Evolutionary conservation across 2,888 invertebrate genomes (phyloP).

Genomic region (Perizoma affinitatum): DNA sequence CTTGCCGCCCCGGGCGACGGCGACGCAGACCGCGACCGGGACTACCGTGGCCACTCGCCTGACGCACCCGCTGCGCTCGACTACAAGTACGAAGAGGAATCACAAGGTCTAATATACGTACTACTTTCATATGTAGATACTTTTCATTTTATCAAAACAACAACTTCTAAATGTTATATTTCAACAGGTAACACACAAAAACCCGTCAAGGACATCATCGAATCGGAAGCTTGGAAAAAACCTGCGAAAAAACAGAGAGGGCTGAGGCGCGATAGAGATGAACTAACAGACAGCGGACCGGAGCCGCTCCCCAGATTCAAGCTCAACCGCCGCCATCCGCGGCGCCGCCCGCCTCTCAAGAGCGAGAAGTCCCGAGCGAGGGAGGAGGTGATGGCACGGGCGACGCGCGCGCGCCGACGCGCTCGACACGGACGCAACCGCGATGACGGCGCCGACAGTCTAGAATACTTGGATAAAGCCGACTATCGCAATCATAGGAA

Average conservation of each 20-base stretch:
- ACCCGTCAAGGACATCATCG: conserved; percentile 42
- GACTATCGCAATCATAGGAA: conserved; percentile 44
- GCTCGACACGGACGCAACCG: neutral
- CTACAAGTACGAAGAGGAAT: conserved; percentile 65
- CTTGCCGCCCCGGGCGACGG: conserved; percentile 29
- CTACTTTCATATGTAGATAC: no score
- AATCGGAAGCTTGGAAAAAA: conserved; percentile 49
- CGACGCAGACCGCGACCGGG: conserved; percentile 37
- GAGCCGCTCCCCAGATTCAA: conserved; percentile 1
- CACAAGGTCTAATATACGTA: conserved; percentile 28
- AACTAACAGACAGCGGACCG: conserved; percentile 3
- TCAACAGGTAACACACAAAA: conserved; percentile 49
- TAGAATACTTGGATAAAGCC: conserved; percentile 38
- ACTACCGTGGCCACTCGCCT: conserved; percentile 60
- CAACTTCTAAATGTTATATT: neutral
- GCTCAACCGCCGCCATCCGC: conserved; percentile 5
- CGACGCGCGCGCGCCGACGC: conserved; percentile 3
- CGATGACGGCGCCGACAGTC: conserved; percentile 1
- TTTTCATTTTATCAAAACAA: no score
- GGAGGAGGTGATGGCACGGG: neutral
- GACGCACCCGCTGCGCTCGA: conserved; percentile 62
- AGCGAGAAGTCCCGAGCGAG: neutral
- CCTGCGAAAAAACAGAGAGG: conserved; percentile 46
- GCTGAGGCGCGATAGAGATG: conserved; percentile 18
- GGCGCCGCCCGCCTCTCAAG: conserved; percentile 2